Evolutionary conservation across 2,113 vertebrate genomes (phyloP), one percentile per base, ranked within the genome.

Genomic region (Accipiter cooperii): DNA sequence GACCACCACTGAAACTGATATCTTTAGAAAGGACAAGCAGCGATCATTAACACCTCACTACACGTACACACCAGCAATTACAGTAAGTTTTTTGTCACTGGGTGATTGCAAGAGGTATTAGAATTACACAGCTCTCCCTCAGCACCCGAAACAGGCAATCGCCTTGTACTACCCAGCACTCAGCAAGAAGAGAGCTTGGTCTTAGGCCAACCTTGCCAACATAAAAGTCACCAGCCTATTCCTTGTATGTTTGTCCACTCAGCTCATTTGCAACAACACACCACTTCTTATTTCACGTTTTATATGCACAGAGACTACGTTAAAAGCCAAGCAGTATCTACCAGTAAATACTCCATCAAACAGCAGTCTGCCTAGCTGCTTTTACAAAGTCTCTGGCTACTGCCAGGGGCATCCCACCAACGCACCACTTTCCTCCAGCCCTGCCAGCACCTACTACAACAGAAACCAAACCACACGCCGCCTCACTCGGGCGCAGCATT

Each of bases 401-500:
- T 9, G 14, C 69, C 66, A 31, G 5, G 34, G 17, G 26, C 34
- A 24, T 5, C 12, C 20, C 25, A 2, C 2, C 14, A 24, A 4
- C 0, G 9, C 13, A 12, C 17, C 21, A 1, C n/a, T 17, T 6
- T 5, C 13, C 42, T 25, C 55, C 55, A 14, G 47, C 8, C 33
- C 78, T 8, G 5, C 61, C 33, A 51, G 54, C 9, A 14, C 31
- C 4, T 1, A 18, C 17, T 64, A 40, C 33, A 28, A 6, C 33
- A 4, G 15, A 38, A 11, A 28, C 26, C 15, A 54, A 12, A 57
- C n/a, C 55, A 4, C 1, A 1, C 13, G 14, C 25, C 26, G 18
- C 49, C 47, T 36, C 2, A 0, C 52, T 14, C 1, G 0, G 34
- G 54, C 1, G 0, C 51, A 10, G 15, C 31, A 1, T 33, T 69